Conservation (phyloP, 2,113 vertebrate species). For the Mesembrinibis cayennensis region DNA sequence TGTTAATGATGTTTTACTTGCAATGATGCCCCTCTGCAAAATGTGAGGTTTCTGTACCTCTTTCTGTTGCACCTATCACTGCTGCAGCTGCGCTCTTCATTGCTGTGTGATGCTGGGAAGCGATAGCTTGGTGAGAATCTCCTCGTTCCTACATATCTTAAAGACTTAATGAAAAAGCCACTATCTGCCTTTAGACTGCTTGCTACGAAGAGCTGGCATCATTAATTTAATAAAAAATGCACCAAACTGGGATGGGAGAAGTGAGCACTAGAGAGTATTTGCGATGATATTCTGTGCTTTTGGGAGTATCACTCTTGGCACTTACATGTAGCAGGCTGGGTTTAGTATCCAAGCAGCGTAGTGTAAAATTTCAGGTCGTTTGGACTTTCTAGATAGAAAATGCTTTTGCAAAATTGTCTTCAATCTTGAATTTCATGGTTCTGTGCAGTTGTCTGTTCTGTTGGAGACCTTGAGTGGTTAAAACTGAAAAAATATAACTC, state of each 20-base stretch:
- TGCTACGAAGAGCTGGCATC: neutral
- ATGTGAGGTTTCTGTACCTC: neutral
- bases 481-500: slow-evolving; percentile 74
- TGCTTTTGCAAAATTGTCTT: neutral
- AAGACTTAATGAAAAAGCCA: neutral
- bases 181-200: neutral
- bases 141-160: neutral
- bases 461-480: slow-evolving; percentile 55
- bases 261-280: neutral
- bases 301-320: neutral
- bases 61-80: too few species aligned
- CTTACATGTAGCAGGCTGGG: rapidly evolving
- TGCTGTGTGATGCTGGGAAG: neutral
- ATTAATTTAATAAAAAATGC: neutral
- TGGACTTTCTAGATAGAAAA: neutral
- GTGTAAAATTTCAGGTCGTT: neutral
- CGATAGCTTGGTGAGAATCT: neutral
- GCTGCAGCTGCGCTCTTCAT: neutral
- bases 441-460: neutral
- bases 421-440: neutral
- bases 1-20: neutral
- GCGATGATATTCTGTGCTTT: neutral
- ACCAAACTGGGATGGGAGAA: neutral
- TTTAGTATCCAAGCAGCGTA: neutral
- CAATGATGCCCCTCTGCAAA: neutral